A percentile compares a stretch with the other conserved stretches of the same genome.
These are phyloP conservation scores for Monochamus saltuarius DNA, from an alignment of 1,140 invertebrate species.

Conservation along the genomic window DNA sequence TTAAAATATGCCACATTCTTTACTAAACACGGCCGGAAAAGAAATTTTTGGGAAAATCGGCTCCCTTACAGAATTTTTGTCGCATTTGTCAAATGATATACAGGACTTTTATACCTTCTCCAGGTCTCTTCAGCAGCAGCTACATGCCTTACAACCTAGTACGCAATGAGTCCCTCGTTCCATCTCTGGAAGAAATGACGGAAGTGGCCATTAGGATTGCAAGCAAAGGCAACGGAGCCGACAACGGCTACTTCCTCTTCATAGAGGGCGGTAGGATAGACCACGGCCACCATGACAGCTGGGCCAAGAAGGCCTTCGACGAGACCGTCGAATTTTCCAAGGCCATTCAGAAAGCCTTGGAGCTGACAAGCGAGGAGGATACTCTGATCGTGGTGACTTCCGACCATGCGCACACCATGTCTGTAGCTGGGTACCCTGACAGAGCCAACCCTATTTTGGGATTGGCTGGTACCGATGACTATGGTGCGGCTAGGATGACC, in stretches of 20 bases:
- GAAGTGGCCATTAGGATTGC: constrained; percentile 75
- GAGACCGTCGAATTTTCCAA: constrained; percentile 71
- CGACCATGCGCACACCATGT: constrained; percentile 69
- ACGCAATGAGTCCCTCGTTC: constrained; percentile 59
- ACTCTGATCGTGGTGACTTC: constrained; percentile 67
- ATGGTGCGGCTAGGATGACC: constrained; percentile 68
- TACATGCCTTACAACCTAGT: constrained; percentile 61
- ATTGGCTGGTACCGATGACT: constrained; percentile 41
- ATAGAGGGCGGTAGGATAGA: constrained; percentile 76
- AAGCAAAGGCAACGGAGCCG: constrained; percentile 56
- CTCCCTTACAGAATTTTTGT: too few species aligned
- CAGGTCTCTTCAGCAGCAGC: constrained; percentile 60
- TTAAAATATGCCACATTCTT: too few species aligned
- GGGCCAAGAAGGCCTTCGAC: constrained; percentile 64
- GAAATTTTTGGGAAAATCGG: too few species aligned
- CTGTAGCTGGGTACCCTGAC: constrained; percentile 63
- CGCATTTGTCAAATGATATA: too few species aligned
- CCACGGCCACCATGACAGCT: constrained; percentile 68
- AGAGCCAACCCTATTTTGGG: constrained; percentile 71
- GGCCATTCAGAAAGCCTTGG: constrained; percentile 61
- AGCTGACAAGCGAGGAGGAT: constrained; percentile 55
- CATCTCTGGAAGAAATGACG: constrained; percentile 78
- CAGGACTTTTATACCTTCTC: too few species aligned
- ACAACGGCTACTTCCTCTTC: constrained; percentile 68
- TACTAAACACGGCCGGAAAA: too few species aligned